Base-by-base conservation (phyloP, 2,888 invertebrate genomes). In the Danaus chrysippus region DNA sequence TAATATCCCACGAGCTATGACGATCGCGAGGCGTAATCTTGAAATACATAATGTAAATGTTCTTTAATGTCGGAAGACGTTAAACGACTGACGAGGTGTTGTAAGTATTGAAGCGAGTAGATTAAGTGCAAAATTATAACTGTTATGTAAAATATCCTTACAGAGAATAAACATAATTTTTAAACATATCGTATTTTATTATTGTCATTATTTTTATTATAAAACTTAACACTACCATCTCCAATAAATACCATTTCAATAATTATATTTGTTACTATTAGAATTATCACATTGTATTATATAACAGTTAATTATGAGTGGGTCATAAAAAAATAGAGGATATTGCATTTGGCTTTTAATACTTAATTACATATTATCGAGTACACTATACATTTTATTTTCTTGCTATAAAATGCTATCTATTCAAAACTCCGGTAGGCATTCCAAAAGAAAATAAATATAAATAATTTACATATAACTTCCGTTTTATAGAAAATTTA, bases 371-470 rank as follows among this genome's bases (percentile, higher is more conserved):
- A 89, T 87, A 84, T 87, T 88, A 88, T 88, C 80, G 90, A 90
- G 84, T 90, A 91, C 86, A 87, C 89, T 90, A 90, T 90, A 90
- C 89, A 89, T 87, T 87, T 87, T 70, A 70, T 69, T 86, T 88
- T 89, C 84, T 87, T 90, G 86, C 90, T 91, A 91, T 90, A 90
- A 91, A 91, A 91, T 89, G 89, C 91, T 91, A 90, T 87, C 90
- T 90, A 91, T 87, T 87, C 86, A 88, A 86, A 88, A 88, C 84
- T 87, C 82, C 84, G 84, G 88, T 90, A 91, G 89, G 89, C 91
- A 83, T 88, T 86, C 83, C 83, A 86, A 88, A 89, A 84, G 76
- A 82, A 86, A 86, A 82, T 81, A 76, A n/a, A 82, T 87, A 87
- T 83, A 87, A 88, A 86, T 87, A 71, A 87, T 83, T 84, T 82